Evolutionary conservation across 2,888 invertebrate genomes (phyloP), one percentile per base, ranked within the genome.

Genomic region (Crossocerus cetratus): DNA sequence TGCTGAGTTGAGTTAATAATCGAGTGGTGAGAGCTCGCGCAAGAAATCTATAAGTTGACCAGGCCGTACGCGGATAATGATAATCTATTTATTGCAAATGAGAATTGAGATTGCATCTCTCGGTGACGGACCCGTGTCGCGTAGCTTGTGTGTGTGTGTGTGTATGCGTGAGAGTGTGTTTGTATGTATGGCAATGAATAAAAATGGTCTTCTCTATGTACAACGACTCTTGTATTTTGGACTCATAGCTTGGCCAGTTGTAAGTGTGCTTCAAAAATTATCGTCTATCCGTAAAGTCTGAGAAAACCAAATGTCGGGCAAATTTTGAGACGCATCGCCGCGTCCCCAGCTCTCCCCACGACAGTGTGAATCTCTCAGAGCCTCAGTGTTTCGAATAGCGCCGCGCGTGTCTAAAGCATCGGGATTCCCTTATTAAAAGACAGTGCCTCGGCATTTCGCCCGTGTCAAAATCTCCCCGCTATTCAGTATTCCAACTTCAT

Each of bases 261-360:
- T 86, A 84, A 79, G 85, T 86, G 86, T 83, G 84, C 82, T 84
- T 86, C 83, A 82, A 86, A 86, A 87, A 87, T 87, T 87, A 87
- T 87, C 84, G 82, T 86, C 85, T 84, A 87, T 86, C 80, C 83
- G 83, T 84, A 85, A 86, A 88, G 85, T 83, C 72, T 76, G 72
- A 82, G 76, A 81, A 75, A 77, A 72, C 78, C 72, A 74, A 82
- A 78, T 71, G 68, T 74, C 80, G 75, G 82, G 78, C 65, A 77
- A 74, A 77, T 80, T 75, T 77, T 76, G 79, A 79, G 70, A 78
- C 63, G 60, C 60, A 56, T 54, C 57, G 49, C 57, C 32, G n/a
- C n/a, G n/a, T n/a, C n/a, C n/a, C n/a, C n/a, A n/a, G n/a, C n/a
- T n/a, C 11, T 8, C 32, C 11, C 32, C 32, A 32, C 32, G 32